Base-by-base conservation (phyloP, 2,113 vertebrate species). In the Tamias sibiricus region DNA sequence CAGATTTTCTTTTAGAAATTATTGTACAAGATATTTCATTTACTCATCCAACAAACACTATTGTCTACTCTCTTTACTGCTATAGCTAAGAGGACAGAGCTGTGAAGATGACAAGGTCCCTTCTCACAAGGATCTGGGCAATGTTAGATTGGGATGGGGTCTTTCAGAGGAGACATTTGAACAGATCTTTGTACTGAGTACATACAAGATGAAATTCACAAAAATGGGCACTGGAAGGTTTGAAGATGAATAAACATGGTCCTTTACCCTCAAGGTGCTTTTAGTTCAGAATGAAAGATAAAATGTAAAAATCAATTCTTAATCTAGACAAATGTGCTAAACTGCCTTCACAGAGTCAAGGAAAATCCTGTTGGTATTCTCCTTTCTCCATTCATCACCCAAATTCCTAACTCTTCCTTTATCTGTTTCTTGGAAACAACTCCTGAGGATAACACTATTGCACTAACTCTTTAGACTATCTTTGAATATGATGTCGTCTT, bases 1-100 rank as follows among this genome's bases (percentile, higher is more conserved):
- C 64, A 59, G 64, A 81, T 90, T 90, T 93, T 76, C 40, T 79
- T 85, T 87, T 89, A 80, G 40, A 87, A 87, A 47, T 85, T 57
- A 74, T 96, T 75, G 83, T 74, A 22, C 7, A 82, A 95, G 91
- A 54, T 66, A 40, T 47, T 77, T 80, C 32, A 62, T 57, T 87
- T 94, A 44, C 93, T 94, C 49, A 68, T 77, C n/a, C 37, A 75
- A 35, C 30, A 42, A 35, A 54, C 35, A 85, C 17, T 71, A 22
- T 1, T 72, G 57, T 84, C 30, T 68, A 75, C 72, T 44, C 0
- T 83, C 26, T 84, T 52, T 85, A n/a, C 54, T 76, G 35, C 44
- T 74, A 88, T 62, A 75, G 10, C 14, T 16, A 30, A 79, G 62
- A 75, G 11, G 59, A 87, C 24, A 82, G 37, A 90, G 11, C 35